Percentiles rank a stretch among this genome's conserved stretches.
These are phyloP conservation scores for Poecilobothrus nobilitatus DNA, from an alignment of 2,888 invertebrate species.

Conservation along the genomic window DNA sequence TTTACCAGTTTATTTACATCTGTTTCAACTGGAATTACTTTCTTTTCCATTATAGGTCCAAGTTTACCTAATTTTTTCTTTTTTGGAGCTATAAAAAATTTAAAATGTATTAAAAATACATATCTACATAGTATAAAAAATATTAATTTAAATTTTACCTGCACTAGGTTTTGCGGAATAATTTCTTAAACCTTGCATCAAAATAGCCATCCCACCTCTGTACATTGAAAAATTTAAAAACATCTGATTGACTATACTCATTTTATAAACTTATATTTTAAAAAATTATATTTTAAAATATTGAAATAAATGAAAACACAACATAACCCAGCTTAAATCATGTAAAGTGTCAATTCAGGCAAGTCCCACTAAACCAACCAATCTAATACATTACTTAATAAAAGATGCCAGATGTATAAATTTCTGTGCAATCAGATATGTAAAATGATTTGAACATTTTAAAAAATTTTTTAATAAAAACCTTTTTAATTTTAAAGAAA, in stretches of 20 bases:
- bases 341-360: no score
- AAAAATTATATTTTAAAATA: no score
- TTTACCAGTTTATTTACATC: slow-evolving; percentile 67
- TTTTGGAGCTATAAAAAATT: slow-evolving; percentile 38
- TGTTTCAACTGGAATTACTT: slow-evolving; percentile 71
- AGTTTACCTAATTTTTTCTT: slow-evolving; percentile 55
- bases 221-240: not conserved
- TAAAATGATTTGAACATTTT: no score
- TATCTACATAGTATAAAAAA: not conserved
- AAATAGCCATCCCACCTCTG: not conserved
- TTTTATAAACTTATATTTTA: not conserved
- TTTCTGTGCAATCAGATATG: no score
- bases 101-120: no score
- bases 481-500: no score
- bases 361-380: no score
- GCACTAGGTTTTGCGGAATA: not conserved
- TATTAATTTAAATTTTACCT: slow-evolving; percentile 5
- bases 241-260: not conserved
- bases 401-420: no score
- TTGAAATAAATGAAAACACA: no score
- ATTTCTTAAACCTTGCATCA: not conserved
- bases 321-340: no score
- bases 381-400: no score
- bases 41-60: slow-evolving; percentile 58
- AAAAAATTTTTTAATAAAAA: no score